Conservation (phyloP, 2,113 vertebrate species). For the Redunca redunca region DNA sequence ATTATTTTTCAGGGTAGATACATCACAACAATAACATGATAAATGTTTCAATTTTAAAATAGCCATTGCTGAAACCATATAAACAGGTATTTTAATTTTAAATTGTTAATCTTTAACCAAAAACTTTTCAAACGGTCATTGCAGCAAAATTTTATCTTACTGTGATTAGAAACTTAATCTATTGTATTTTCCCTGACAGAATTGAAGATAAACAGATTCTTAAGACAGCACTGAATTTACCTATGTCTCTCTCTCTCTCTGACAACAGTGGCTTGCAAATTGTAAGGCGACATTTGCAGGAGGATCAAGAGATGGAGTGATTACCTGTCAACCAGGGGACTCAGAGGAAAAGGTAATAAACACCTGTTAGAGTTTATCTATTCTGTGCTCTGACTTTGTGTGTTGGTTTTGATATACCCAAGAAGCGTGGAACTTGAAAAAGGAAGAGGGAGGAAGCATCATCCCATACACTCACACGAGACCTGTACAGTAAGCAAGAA, state of each 20-base stretch:
- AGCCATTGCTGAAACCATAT: neutral
- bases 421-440: neutral
- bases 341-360: slow-evolving; percentile 96
- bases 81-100: slow-evolving; percentile 9
- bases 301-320: slow-evolving; percentile 92
- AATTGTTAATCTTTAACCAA: neutral
- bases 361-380: slow-evolving; percentile 3
- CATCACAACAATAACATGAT: neutral
- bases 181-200: neutral
- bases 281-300: slow-evolving; percentile 97
- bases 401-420: neutral
- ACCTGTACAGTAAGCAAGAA: neutral
- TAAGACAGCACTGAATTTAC: neutral
- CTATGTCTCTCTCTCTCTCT: slow-evolving; percentile 37
- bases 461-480: neutral
- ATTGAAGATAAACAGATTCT: neutral
- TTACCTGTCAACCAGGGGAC: slow-evolving; percentile 92
- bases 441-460: neutral
- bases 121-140: neutral
- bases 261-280: slow-evolving; percentile 95
- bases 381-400: slow-evolving; percentile 31
- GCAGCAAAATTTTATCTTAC: neutral
- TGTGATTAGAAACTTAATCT: neutral
- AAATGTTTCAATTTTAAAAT: neutral
- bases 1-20: neutral